phyloP scores from a whole-genome alignment of 35 echinoderm and acorn worm species.

The Nesometra sesokonis region DNA sequence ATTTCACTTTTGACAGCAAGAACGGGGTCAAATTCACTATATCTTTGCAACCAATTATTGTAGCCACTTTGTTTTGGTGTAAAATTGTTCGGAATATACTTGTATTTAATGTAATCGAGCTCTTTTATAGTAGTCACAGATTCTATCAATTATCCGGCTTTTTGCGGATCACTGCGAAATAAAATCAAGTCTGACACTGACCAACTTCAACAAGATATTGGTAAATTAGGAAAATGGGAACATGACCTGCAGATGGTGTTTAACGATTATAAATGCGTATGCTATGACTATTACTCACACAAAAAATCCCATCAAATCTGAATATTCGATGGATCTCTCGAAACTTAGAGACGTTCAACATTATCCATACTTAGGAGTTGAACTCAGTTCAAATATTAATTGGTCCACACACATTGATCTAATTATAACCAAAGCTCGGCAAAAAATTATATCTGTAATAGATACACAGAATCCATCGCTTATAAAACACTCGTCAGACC shows the following conservation, averaged over 20 bases:
- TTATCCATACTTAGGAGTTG: constrained; percentile 19
- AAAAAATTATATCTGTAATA: constrained; percentile 20
- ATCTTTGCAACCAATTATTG: too few relatives aligned
- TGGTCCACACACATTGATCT: constrained; percentile 24
- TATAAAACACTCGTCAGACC: constrained; percentile 27
- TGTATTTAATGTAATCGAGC: too few relatives aligned
- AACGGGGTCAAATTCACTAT: too few relatives aligned
- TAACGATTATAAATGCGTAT: background rate
- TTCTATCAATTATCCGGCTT: too few relatives aligned
- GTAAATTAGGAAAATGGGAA: background rate
- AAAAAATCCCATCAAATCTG: background rate
- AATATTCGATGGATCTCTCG: background rate
- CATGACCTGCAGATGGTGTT: background rate
- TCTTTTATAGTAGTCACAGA: too few relatives aligned
- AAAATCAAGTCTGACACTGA: too few relatives aligned
- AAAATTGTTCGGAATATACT: too few relatives aligned
- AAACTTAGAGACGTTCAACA: background rate
- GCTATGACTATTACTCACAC: background rate
- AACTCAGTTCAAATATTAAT: background rate
- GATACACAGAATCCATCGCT: background rate
- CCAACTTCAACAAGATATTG: too few relatives aligned
- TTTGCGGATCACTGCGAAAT: too few relatives aligned
- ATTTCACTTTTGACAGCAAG: too few relatives aligned
- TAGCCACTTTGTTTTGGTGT: too few relatives aligned
- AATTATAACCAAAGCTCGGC: constrained; percentile 11